Base-by-base conservation (phyloP, 2,888 invertebrate genomes). In the Nasonovia ribisnigri region DNA sequence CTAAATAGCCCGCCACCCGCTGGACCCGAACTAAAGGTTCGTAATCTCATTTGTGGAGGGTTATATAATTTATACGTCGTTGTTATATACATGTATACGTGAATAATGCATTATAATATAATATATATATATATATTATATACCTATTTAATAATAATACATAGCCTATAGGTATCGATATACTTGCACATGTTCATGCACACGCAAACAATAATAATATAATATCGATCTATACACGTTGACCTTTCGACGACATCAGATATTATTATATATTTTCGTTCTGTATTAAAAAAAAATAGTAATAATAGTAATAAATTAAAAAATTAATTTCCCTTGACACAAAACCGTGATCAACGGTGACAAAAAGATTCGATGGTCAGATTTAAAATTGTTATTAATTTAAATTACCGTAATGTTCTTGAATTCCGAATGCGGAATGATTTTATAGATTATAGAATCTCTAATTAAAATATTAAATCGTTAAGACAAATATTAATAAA, bases 301-400 rank as follows among this genome's bases (percentile, higher is more conserved):
- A 43, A 16, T 43, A n/a, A 36, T 24, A 10, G 42, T 54, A 36
- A 84, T 91, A 84, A 91, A 57, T 54, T 91, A 54, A 84, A 43
- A 91, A 84, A 91, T 84, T 60, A 92, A 77, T 57, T 92, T 87
- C 36, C 92, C 87, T 92, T 92, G 92, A 92, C 92, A 92, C 92
- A 26, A 48, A 60, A 87, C 42, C 86, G 87, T 29, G 46, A 60
- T 60, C 26, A 16, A 51, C n/a, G n/a, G 77, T 36, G 91, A 91
- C 91, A 48, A 48, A 77, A 42, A 88, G n/a, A 92, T 92, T 86
- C 86, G 86, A 92, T 60, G 92, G 92, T 92, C 92, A 87, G 60
- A 87, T 36, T 46, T 20, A 54, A 84, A 29, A 43, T 46, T 90
- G 48, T 46, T 90, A n/a, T 90, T 60, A n/a, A 36, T 46, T 36